Base-by-base conservation (phyloP, 2,888 invertebrate species). In the Agrochola circellaris region DNA sequence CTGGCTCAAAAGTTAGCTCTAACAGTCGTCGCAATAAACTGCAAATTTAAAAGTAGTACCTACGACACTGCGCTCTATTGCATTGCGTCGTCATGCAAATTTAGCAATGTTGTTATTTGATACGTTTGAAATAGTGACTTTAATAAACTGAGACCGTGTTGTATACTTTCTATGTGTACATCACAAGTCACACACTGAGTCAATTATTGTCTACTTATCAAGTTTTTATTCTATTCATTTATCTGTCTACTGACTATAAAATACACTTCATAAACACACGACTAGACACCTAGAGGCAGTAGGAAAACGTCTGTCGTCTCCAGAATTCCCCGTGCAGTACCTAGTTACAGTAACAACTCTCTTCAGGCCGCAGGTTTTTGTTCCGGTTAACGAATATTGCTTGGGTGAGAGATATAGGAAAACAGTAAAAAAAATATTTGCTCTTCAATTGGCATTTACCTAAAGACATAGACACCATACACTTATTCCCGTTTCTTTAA, bases 21-120 rank as follows among this genome's bases (percentile, higher is more conserved):
- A 71, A 67, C 62, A 66, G 76, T 68, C 76, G 77, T 79, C 64
- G 66, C 79, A 86, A 88, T 91, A 87, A 90, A 90, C 86, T 84
- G 85, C 81, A 91, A 86, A 90, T 91, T 92, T 88, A 90, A 89
- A 90, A 90, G 88, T 90, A 88, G 82, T 81, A 34, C 34, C 34
- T 34, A 67, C 76, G 84, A 79, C 81, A 82, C 84, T 88, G 81
- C 81, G 89, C 89, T 90, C 79, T 86, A 90, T 90, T 90, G 90
- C 89, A 93, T 88, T 90, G 90, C 92, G 90, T 90, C 90, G 92
- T 78, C 91, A 92, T 93, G 92, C 92, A 93, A 93, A 94, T 94
- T 93, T 93, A 94, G 91, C 89, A 82, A 90, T 90, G 91, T 89
- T 90, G 91, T 90, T 91, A 95, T 94, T 94, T 95, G 93, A 94